These are phyloP conservation scores for Tragelaphus buxtoni DNA, from an alignment of 2,113 vertebrate species.

Conservation along the genomic window DNA sequence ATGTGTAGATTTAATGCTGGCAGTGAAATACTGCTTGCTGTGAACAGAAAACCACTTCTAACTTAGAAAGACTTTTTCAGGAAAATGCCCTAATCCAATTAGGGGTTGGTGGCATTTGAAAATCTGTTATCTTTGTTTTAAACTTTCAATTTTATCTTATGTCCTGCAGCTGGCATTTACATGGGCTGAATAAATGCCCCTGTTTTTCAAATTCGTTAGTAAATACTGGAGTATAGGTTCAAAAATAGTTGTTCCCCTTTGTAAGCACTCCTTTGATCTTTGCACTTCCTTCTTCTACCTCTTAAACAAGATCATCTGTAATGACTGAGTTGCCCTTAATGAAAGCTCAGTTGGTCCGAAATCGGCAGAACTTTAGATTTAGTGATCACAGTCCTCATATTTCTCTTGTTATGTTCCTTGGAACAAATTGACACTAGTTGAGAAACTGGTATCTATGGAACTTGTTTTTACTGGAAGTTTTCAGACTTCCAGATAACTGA, in stretches of 20 bases:
- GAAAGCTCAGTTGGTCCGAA: background rate
- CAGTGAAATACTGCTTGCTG: background rate
- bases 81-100: background rate
- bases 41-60: conserved; percentile 12
- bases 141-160: background rate
- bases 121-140: background rate
- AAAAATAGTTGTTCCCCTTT: conserved; percentile 57
- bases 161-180: background rate
- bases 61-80: conserved; percentile 11
- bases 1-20: background rate
- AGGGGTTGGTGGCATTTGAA: background rate
- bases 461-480: background rate
- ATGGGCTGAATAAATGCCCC: background rate
- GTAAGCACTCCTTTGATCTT: conserved; percentile 59
- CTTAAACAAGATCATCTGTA: conserved; percentile 13
- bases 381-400: background rate
- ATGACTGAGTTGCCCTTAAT: background rate
- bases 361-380: background rate
- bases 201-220: conserved; percentile 32
- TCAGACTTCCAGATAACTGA: conserved; percentile 3
- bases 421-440: background rate
- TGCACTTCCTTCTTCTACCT: conserved; percentile 61
- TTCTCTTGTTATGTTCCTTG: background rate
- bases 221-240: conserved; percentile 40
- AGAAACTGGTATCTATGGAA: conserved; percentile 1